phyloP scores from a whole-genome alignment of 2,888 invertebrate genomes.

The Rhingia rostrata region DNA sequence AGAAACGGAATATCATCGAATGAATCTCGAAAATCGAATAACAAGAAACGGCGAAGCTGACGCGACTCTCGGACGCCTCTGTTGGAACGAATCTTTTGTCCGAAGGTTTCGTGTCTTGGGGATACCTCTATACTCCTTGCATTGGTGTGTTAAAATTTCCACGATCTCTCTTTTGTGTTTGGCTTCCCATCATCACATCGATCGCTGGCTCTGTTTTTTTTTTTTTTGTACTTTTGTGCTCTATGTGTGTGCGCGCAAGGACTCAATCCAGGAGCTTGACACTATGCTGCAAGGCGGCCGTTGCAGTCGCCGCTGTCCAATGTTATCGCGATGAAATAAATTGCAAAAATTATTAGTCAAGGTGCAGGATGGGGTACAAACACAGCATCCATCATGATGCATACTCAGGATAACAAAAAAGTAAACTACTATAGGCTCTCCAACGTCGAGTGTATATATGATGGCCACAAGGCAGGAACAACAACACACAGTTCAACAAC shows the following conservation, averaged over 20 bases:
- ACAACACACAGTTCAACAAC: conserved; percentile 51
- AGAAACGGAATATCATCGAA: conserved; percentile 58
- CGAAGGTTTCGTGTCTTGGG: neutral
- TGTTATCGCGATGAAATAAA: conserved; percentile 69
- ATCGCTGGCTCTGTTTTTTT: conserved; percentile 32
- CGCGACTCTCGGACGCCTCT: conserved; percentile 71
- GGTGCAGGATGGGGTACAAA: conserved; percentile 62
- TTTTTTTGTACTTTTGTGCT: conserved; percentile 14
- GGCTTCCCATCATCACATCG: conserved; percentile 53
- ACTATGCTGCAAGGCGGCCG: conserved; percentile 7
- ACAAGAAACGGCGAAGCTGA: conserved; percentile 49
- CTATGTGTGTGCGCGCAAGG: conserved; percentile 55
- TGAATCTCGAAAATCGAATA: conserved; percentile 68
- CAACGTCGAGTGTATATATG: conserved; percentile 1
- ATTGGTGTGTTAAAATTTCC: conserved; percentile 60
- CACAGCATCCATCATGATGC: conserved; percentile 66
- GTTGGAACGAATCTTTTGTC: conserved; percentile 64
- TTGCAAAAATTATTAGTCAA: conserved; percentile 65
- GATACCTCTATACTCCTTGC: conserved; percentile 1
- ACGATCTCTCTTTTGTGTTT: conserved; percentile 55
- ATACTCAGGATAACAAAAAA: conserved; percentile 44
- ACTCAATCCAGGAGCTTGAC: conserved; percentile 67
- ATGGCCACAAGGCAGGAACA: conserved; percentile 57
- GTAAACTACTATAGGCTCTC: neutral
- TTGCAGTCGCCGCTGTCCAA: conserved; percentile 12